Base-by-base conservation (phyloP, 64 coral and sea anemone genomes). In the Montipora cactus region DNA sequence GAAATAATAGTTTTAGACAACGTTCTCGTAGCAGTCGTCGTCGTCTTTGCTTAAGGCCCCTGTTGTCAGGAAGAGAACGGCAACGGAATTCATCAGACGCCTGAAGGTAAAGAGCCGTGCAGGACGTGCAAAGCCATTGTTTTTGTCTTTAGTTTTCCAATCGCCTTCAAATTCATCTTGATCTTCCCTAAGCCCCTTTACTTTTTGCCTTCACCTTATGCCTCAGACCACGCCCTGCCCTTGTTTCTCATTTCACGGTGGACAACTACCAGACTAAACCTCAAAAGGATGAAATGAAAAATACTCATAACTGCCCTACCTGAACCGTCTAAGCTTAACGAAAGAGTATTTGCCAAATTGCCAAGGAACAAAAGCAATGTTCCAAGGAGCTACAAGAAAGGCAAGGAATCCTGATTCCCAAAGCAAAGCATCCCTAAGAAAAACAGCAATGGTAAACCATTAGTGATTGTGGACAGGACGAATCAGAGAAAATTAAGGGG, bases 321-420 rank as follows among this genome's bases (percentile, higher is more conserved):
- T 96, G 9, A 76, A 45, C 76, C 81, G 80, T 25, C 72, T 87
- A 10, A 88, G 90, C 55, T 88, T 96, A 59, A 77, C 90, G 13
- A 95, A 90, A n/a, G 50, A 71, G 62, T 4, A 71, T 22, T 86
- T 86, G 0, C 66, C 44, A 78, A 50, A 88, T 74, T 75, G 93
- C 95, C 95, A 96, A 4, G 75, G 76, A 47, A 73, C 47, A 12
- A 93, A 2, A 46, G 73, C 59, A 23, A 99, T 99, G 71, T 99
- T 99, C 95, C 91, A 96, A 0, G 98, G 98, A 53, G 98, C 98
- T 8, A 92, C 75, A 59, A 99, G 51, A 47, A 99, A 94, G 53
- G 98, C 90, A 0, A 99, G 74, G 67, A 99, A 96, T 18, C 98
- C 98, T 18, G 92, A 89, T 80, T 99, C 98, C 80, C 93, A 90